These are phyloP conservation scores for Helleia helle DNA, from an alignment of 2,888 invertebrate genomes.

Conservation along the genomic window DNA sequence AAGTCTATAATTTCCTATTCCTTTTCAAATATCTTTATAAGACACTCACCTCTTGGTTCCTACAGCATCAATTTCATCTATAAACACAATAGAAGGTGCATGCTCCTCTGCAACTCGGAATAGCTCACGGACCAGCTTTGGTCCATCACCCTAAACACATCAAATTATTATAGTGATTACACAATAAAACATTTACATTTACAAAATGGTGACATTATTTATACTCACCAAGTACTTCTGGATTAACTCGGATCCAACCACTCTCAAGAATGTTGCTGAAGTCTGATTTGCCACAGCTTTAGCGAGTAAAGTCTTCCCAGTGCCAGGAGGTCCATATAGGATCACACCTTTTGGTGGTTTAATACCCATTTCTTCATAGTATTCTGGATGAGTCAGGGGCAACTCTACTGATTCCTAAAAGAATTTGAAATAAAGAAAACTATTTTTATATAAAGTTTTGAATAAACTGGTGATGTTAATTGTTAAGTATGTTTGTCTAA, in stretches of 20 bases:
- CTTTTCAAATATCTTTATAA: too few relatives aligned
- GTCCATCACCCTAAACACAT: slow-evolving; percentile 89
- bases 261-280: slow-evolving; percentile 97
- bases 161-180: too few relatives aligned
- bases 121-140: slow-evolving; percentile 96
- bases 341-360: slow-evolving; percentile 99
- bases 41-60: slow-evolving; percentile 96
- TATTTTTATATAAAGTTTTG: too few relatives aligned
- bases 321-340: slow-evolving; percentile 97
- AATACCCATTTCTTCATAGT: slow-evolving; percentile 99
- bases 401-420: slow-evolving; percentile 93
- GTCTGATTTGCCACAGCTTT: slow-evolving; percentile 99
- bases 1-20: too few relatives aligned
- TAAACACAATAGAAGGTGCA: slow-evolving; percentile 99
- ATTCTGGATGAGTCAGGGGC: slow-evolving; percentile 98
- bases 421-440: neutral
- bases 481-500: too few relatives aligned
- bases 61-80: slow-evolving; percentile 99
- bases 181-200: too few relatives aligned
- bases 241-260: slow-evolving; percentile 99
- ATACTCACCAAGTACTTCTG: slow-evolving; percentile 93
- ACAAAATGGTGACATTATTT: too few relatives aligned
- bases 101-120: slow-evolving; percentile 99
- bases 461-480: too few relatives aligned
- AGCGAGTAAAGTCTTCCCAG: slow-evolving; percentile 97